Evolutionary conservation across 2,888 invertebrate species (phyloP), one percentile per base, ranked within the genome.

Genomic region (Hyles lineata): DNA sequence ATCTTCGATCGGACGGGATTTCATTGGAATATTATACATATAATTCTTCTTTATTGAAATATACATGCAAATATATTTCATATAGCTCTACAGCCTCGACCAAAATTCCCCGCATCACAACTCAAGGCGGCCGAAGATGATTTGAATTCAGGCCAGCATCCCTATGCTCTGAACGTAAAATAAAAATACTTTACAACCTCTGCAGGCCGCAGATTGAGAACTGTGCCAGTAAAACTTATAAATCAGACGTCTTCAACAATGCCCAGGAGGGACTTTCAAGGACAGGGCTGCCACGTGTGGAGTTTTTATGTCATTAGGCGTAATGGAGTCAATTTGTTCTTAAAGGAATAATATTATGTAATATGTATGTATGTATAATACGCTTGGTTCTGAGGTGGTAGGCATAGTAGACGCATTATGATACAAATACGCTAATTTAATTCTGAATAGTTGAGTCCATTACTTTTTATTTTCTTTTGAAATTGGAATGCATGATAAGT

Each of bases 141-240:
- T 63, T 63, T 43, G 35, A 43, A 43, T 63, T 63, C 63, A 35
- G 11, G 11, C 43, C 43, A 15, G 35, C 43, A 67, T 67, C 23
- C 17, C 23, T 50, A 70, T 63, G 52, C 59, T 55, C 6, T 29
- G 19, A 70, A 35, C 52, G 50, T 67, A 60, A 70, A 59, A 71
- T 71, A 74, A 70, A 72, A 67, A 52, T 70, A 62, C 70, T 73
- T 81, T 79, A 83, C 74, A 70, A 72, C 76, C 73, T 70, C 75
- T 79, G 74, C 78, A 78, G 82, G 77, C 78, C 76, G 76, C 76
- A 81, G 81, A 83, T 82, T 82, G 77, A 74, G 77, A 75, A 74
- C 70, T 72, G 62, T 75, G 63, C 72, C 76, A 78, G 76, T 78
- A 73, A 74, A 71, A 70, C 35, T 61, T 73, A 76, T 80, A 78